phyloP scores from a whole-genome alignment of 2,797 vertebrate species.

The Coluber constrictor region DNA sequence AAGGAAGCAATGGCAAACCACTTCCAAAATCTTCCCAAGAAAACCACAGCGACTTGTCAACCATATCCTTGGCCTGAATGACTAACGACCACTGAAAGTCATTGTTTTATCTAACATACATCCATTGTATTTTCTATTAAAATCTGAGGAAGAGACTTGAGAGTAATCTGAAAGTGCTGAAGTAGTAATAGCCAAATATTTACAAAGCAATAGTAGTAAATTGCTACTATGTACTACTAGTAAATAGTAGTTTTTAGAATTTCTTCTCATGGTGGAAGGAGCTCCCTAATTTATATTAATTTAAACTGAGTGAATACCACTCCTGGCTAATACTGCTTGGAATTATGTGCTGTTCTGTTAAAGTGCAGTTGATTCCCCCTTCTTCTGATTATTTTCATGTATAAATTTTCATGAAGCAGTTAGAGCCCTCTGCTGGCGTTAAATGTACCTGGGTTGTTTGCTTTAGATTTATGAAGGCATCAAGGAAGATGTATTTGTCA shows the following conservation, averaged over 20 bases:
- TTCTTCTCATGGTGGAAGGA: not conserved
- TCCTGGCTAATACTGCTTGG: not conserved
- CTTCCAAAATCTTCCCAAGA: not conserved
- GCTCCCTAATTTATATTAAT: not conserved
- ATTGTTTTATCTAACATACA: not conserved
- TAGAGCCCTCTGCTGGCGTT: slow-evolving; percentile 4
- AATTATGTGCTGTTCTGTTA: not conserved
- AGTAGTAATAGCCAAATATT: not conserved
- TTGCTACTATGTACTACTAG: no score
- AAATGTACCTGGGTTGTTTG: not conserved
- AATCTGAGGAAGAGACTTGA: not conserved
- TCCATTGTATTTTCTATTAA: not conserved
- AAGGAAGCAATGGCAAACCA: not conserved
- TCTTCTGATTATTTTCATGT: not conserved
- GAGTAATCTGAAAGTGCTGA: not conserved
- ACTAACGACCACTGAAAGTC: not conserved
- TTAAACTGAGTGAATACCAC: not conserved
- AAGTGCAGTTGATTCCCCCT: not conserved
- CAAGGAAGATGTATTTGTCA: not conserved
- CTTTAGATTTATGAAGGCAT: not conserved
- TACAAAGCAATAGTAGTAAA: not conserved
- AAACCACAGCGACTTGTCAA: not conserved
- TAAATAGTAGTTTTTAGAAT: not conserved
- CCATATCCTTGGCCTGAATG: not conserved
- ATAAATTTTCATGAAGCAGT: not conserved